Evolutionary conservation across 2,888 invertebrate genomes (phyloP).

Genomic region (Protonemura montana): DNA sequence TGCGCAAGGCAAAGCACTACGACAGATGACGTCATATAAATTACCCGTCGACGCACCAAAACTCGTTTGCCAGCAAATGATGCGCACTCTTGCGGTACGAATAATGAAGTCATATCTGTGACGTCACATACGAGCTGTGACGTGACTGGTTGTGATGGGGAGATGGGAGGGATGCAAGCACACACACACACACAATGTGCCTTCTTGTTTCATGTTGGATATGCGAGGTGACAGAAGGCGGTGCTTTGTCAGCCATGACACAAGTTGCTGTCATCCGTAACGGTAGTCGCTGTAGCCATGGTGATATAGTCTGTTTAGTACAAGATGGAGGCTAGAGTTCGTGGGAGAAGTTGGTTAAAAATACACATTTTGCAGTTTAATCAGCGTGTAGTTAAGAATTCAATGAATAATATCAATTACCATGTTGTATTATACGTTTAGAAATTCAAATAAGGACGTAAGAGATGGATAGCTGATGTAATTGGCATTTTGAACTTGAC

Average conservation of each 20-base stretch:
- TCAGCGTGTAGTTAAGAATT: no score
- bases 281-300: background rate
- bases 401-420: no score
- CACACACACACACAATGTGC: background rate
- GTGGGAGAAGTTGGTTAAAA: no score
- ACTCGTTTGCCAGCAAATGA: background rate
- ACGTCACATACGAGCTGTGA: background rate
- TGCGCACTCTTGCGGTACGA: background rate
- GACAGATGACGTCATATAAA: background rate
- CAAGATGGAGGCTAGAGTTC: no score
- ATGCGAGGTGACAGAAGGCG: slow-evolving; percentile 12
- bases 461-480: no score
- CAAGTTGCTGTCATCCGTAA: background rate
- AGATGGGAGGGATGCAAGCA: background rate
- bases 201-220: background rate
- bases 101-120: background rate
- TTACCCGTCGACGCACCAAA: background rate
- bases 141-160: background rate
- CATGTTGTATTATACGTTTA: no score
- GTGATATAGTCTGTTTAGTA: background rate
- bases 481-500: no score
- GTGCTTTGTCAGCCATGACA: background rate
- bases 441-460: no score
- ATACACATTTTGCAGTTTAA: no score
- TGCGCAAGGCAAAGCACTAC: background rate